Percentiles rank a stretch among this genome's conserved stretches.
These are phyloP conservation scores for Limonius californicus DNA, from an alignment of 1,140 invertebrate genomes.

Conservation along the genomic window DNA sequence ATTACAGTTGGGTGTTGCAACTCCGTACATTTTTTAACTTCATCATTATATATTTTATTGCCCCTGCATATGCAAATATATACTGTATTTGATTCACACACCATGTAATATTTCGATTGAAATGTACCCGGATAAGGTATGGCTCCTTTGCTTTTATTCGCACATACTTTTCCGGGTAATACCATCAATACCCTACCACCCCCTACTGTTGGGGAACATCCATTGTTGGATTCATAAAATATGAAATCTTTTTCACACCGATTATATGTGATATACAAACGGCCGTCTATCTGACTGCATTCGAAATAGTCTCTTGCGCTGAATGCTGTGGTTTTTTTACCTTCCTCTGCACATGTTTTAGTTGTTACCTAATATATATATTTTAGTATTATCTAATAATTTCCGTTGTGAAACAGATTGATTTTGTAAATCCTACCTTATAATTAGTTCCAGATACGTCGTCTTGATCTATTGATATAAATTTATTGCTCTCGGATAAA, in stretches of 20 bases:
- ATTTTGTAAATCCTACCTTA: no score
- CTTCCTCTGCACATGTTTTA: background rate
- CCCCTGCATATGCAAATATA: no score
- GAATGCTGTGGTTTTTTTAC: background rate
- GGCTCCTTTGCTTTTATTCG: no score
- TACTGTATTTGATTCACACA: no score
- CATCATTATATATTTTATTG: no score
- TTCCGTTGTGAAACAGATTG: background rate
- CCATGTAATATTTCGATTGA: no score
- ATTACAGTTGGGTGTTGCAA: no score
- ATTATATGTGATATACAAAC: background rate
- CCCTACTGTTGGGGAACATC: conserved; percentile 15
- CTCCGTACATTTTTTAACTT: no score
- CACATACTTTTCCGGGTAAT: no score
- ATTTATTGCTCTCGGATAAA: background rate
- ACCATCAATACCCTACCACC: no score
- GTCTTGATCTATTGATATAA: background rate
- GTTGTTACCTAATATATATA: background rate
- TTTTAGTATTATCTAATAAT: background rate
- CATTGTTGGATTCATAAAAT: background rate
- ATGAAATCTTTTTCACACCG: background rate
- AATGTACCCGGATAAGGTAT: no score
- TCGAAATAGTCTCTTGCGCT: background rate
- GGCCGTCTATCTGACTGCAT: background rate
- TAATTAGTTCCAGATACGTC: no score